Base-by-base conservation (phyloP, 2,113 vertebrate species). In the Clarias macrocephalus region DNA sequence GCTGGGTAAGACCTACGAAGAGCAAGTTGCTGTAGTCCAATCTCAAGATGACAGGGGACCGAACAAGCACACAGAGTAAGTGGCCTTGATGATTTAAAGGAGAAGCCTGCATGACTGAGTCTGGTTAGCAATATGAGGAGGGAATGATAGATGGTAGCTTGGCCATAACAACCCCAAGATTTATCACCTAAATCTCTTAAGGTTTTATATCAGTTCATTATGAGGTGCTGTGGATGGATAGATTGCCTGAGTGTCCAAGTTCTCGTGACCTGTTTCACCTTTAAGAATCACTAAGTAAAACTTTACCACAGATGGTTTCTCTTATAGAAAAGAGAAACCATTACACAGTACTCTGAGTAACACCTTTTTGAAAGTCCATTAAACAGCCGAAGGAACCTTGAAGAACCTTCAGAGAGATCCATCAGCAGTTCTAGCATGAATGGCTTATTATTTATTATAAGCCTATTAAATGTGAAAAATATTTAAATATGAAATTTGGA, bases 221-320 rank as follows among this genome's bases (percentile, higher is more conserved):
- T 81, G n/a, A 37, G 19, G 9, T 37, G 37, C 28, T 80, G 28
- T 60, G 28, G 56, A 81, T 28, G 23, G 56, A 37, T 60, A 80
- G 37, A 60, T 80, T 23, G 77, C 33, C 5, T 30, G 28, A 57
- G n/a, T 16, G 57, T 80, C 56, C n/a, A 13, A 15, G 28, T 62
- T 28, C 28, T 37, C 60, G 56, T 81, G 79, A 62, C 57, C 30
- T 81, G 56, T 21, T 80, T 59, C 28, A 80, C 56, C 54, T 80
- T 79, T 79, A 18, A 21, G 54, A 80, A 33, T 80, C 56, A 79
- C 76, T 57, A 57, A 57, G 52, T 60, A 60, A 60, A 81, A 81
- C 57, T 62, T 62, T 37, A 81, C 18, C 57, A 62, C 79, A 81
- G 10, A 56, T 28, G 19, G 57, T 81, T 81, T 25, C 5, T 13